Base-by-base conservation (phyloP, 2,797 vertebrate species). In the Myripristis jacobus region DNA sequence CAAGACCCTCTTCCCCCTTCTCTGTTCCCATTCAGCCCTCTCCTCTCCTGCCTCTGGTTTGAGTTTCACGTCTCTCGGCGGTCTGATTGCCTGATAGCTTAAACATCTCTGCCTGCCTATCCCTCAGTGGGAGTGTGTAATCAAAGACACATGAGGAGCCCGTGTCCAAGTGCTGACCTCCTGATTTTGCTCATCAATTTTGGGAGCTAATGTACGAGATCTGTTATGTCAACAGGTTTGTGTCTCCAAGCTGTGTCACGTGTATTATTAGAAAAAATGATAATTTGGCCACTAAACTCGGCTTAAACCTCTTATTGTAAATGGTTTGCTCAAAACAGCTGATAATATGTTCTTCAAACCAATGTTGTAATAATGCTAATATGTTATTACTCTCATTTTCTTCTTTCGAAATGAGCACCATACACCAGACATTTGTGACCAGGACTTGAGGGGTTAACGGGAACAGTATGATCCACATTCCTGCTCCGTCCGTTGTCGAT, bases 81-180 rank as follows among this genome's bases (percentile, higher is more conserved):
- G 88, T 89, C 90, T 93, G 91, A 93, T 94, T 93, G 90, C 92
- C 87, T 90, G 89, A 92, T 92, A 90, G 86, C 87, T 93, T 90
- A 93, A 93, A 91, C 89, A 89, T 90, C 82, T 88, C 91, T 86
- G 89, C 82, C 87, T 85, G 87, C 86, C 77, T 81, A 70, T 90
- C 80, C 83, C 79, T 87, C 82, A 80, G 89, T 84, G 84, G 82
- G 87, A 89, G 87, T 88, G 82, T 91, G 89, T 94, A 94, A 95
- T 94, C 92, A 92, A 92, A 93, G 90, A 92, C 92, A 93, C 86
- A 92, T 92, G 93, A 93, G 87, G 81, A 83, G 77, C 77, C 84
- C 22, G 81, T 82, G 88, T 90, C 89, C 88, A 91, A 87, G 79
- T 71, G 73, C 75, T 93, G 93, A 93, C 92, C 92, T 91, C 93